These are phyloP conservation scores for Dermochelys coriacea DNA, from an alignment of 2,797 vertebrate genomes.

Conservation along the genomic window DNA sequence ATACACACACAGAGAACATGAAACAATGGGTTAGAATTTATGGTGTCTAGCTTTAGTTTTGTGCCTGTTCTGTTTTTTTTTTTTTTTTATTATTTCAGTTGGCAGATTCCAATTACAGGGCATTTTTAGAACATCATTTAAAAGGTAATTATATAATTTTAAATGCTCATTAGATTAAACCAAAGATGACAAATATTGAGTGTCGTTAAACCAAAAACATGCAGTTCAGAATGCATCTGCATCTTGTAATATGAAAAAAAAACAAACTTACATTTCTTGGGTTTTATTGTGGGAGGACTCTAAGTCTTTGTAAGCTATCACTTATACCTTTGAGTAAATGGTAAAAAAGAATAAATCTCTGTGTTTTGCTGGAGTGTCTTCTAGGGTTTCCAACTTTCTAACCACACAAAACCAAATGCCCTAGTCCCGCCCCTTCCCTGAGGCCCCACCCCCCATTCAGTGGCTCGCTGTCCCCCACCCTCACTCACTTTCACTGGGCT, in stretches of 20 bases:
- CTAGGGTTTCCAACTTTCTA: no score
- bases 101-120: background rate
- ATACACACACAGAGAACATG: no score
- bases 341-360: background rate
- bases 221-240: background rate
- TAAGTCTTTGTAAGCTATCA: background rate
- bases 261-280: background rate
- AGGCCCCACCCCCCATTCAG: no score
- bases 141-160: background rate
- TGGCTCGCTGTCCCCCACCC: no score
- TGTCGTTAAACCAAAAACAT: background rate
- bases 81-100: background rate
- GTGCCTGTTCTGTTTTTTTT: background rate
- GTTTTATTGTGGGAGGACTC: background rate
- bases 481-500: no score
- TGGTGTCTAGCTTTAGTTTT: background rate
- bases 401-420: no score
- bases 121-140: background rate
- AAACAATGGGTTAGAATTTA: no score
- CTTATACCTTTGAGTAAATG: background rate
- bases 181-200: background rate
- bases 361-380: background rate
- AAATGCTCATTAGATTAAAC: constrained; percentile 1
- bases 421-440: no score
- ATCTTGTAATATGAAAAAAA: background rate